phyloP scores from a whole-genome alignment of 1,140 invertebrate species.

The Macrobrachium rosenbergii region DNA sequence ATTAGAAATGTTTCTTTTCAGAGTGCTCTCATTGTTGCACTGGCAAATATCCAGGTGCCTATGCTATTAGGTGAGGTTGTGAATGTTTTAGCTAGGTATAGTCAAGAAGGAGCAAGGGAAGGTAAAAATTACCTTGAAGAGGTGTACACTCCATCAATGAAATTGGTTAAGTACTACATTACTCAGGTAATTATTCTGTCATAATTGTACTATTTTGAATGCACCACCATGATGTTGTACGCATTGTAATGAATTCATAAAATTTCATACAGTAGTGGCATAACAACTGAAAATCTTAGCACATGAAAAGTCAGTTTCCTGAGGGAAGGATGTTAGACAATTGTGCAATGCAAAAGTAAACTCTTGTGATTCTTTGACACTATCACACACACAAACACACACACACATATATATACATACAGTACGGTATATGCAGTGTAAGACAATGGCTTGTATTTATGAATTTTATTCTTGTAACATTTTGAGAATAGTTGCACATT shows the following conservation, averaged over 20 bases:
- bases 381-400: too few species aligned
- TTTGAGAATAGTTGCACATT: not conserved
- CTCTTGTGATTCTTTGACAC: too few species aligned
- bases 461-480: too few species aligned
- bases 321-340: too few species aligned
- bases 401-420: too few species aligned
- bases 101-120: conserved; percentile 68
- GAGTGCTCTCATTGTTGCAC: conserved; percentile 84
- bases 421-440: too few species aligned
- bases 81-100: conserved; percentile 79
- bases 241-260: conserved; percentile 21
- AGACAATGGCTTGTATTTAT: too few species aligned
- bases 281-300: conserved; percentile 5
- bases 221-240: not conserved
- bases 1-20: conserved; percentile 70
- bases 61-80: conserved; percentile 82
- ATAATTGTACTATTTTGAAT: not conserved
- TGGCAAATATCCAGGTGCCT: conserved; percentile 87
- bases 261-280: too few species aligned
- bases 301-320: not conserved
- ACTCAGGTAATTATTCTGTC: conserved; percentile 44
- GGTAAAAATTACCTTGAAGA: conserved; percentile 75
- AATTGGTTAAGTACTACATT: conserved; percentile 61
- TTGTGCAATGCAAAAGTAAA: too few species aligned
- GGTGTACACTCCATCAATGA: conserved; percentile 77